These are phyloP conservation scores for Physella acuta DNA, from an alignment of 1,140 invertebrate species.

Conservation along the genomic window DNA sequence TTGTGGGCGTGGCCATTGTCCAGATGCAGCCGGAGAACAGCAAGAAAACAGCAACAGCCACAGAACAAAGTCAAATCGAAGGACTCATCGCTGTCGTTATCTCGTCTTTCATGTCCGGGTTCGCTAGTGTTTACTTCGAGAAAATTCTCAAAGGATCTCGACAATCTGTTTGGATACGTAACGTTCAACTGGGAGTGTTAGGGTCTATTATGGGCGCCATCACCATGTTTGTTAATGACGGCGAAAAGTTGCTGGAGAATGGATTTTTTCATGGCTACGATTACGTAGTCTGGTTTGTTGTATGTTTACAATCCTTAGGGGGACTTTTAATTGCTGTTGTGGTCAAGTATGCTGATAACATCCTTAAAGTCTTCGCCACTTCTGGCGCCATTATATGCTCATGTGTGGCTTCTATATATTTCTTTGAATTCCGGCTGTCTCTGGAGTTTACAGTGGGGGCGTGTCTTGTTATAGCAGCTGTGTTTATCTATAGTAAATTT, in stretches of 20 bases:
- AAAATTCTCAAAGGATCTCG: slow-evolving; percentile 90
- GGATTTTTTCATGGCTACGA: slow-evolving; percentile 66
- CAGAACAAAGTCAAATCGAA: slow-evolving; percentile 66
- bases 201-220: slow-evolving; percentile 62
- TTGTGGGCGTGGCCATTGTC: slow-evolving; percentile 79
- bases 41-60: background rate
- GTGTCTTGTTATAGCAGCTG: slow-evolving; percentile 85
- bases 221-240: slow-evolving; percentile 63
- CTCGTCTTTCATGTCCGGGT: slow-evolving; percentile 92
- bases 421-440: slow-evolving; percentile 88
- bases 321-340: slow-evolving; percentile 63
- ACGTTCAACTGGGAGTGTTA: slow-evolving; percentile 67
- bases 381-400: slow-evolving; percentile 77
- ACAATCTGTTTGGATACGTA: slow-evolving; percentile 82
- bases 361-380: slow-evolving; percentile 62
- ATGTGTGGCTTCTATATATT: slow-evolving; percentile 87
- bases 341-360: slow-evolving; percentile 65
- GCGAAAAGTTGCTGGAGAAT: slow-evolving; percentile 49
- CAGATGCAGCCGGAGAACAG: slow-evolving; percentile 41
- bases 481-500: slow-evolving; percentile 82
- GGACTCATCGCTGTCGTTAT: slow-evolving; percentile 85
- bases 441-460: slow-evolving; percentile 87
- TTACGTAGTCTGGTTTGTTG: slow-evolving; percentile 60
- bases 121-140: slow-evolving; percentile 98
- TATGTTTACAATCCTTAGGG: slow-evolving; percentile 60